Percentiles rank a stretch among this genome's conserved stretches.
These are phyloP conservation scores for Candoia aspera DNA, from an alignment of 2,113 vertebrate species.

Conservation along the genomic window DNA sequence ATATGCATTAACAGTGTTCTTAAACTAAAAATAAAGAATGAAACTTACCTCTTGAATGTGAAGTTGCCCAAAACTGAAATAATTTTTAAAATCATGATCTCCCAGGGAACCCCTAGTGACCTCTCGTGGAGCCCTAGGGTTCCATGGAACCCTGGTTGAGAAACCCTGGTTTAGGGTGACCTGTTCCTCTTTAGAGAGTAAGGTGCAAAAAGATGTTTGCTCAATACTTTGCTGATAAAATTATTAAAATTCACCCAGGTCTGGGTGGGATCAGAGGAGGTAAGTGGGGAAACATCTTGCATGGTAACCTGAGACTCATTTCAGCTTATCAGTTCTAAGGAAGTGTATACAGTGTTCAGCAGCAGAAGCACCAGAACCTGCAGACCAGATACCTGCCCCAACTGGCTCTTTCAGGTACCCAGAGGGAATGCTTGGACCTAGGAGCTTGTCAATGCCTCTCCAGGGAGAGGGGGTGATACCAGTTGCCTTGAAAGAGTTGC, in stretches of 20 bases:
- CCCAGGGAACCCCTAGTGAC: too few relatives aligned
- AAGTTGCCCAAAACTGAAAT: too few relatives aligned
- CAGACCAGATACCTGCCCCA: neutral
- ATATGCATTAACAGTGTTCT: too few relatives aligned
- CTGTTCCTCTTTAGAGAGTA: neutral
- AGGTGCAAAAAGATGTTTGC: neutral
- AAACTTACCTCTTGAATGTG: too few relatives aligned
- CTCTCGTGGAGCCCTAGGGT: too few relatives aligned
- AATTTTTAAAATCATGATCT: too few relatives aligned
- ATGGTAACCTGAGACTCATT: neutral
- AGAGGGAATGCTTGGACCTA: neutral
- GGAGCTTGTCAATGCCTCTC: neutral
- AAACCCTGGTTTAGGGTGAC: neutral
- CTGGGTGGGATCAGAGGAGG: neutral
- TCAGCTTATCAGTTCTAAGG: neutral
- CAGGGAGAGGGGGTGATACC: neutral
- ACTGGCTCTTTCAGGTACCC: neutral
- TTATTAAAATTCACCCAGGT: neutral
- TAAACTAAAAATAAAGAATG: too few relatives aligned
- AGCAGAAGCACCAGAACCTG: neutral
- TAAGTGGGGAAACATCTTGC: neutral
- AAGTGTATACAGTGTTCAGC: neutral
- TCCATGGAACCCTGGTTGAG: too few relatives aligned
- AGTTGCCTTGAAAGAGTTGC: neutral
- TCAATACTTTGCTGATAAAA: neutral